These are phyloP conservation scores for Criorhina ranunculi DNA, from an alignment of 2,888 invertebrate species.

Conservation along the genomic window DNA sequence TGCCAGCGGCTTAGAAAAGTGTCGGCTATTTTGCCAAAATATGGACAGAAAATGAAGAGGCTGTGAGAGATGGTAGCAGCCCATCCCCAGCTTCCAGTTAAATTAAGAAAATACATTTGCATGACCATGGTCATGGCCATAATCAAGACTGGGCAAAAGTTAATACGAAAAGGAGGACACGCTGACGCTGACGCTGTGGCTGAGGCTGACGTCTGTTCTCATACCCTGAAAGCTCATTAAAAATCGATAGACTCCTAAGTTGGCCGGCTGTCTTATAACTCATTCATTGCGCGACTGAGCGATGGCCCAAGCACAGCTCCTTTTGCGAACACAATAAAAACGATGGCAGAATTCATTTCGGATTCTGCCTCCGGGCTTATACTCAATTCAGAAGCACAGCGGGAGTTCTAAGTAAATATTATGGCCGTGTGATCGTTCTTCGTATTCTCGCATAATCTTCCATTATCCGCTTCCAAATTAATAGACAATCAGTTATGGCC, in stretches of 20 bases:
- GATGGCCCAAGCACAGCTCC: slow-evolving; percentile 60
- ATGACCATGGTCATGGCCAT: slow-evolving; percentile 55
- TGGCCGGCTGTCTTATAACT: slow-evolving; percentile 75
- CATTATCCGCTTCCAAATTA: slow-evolving; percentile 75
- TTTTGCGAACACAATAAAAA: slow-evolving; percentile 82
- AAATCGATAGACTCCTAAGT: slow-evolving; percentile 79
- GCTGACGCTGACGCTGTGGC: too few species aligned
- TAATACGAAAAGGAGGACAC: slow-evolving; percentile 64
- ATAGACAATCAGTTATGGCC: slow-evolving; percentile 77
- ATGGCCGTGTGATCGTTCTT: slow-evolving; percentile 81
- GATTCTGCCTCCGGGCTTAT: slow-evolving; percentile 89
- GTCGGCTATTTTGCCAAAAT: slow-evolving; percentile 76
- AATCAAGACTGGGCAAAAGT: slow-evolving; percentile 4
- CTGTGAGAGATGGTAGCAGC: slow-evolving; percentile 71
- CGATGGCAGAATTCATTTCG: slow-evolving; percentile 85
- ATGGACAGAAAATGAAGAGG: slow-evolving; percentile 75
- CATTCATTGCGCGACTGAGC: slow-evolving; percentile 71
- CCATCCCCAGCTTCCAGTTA: slow-evolving; percentile 75
- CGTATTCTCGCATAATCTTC: slow-evolving; percentile 77
- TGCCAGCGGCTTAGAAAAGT: slow-evolving; percentile 76
- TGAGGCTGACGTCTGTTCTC: slow-evolving; percentile 63
- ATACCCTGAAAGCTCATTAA: slow-evolving; percentile 77
- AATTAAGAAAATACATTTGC: slow-evolving; percentile 75
- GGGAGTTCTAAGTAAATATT: slow-evolving; percentile 86
- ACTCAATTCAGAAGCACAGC: slow-evolving; percentile 90